These are phyloP conservation scores for Eilema griseolum DNA, from an alignment of 2,888 invertebrate species.

Conservation along the genomic window DNA sequence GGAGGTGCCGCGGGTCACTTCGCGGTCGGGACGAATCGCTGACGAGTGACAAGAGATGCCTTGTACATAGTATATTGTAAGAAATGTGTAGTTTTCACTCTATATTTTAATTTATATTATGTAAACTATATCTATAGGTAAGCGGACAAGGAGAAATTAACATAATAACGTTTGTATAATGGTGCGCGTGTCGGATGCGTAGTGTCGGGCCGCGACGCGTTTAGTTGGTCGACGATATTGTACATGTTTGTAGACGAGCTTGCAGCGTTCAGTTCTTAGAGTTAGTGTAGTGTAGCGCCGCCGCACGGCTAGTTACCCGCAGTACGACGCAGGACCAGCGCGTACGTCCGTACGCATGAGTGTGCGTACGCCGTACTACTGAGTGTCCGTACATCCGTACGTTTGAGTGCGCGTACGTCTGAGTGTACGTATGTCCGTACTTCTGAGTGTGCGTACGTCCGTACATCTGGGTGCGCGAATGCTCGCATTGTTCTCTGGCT, in stretches of 20 bases:
- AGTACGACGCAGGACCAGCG: constrained; percentile 48
- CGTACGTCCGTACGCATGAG: too few species aligned
- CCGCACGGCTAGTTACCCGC: constrained; percentile 70
- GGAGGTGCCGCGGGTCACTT: constrained; percentile 22
- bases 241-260: constrained; percentile 77
- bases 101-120: constrained; percentile 83
- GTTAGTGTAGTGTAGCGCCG: constrained; percentile 53
- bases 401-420: neutral
- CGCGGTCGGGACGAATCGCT: constrained; percentile 54
- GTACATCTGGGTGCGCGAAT: neutral
- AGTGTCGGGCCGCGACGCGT: constrained; percentile 61
- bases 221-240: constrained; percentile 69
- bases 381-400: too few species aligned
- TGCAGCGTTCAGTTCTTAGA: constrained; percentile 77
- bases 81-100: constrained; percentile 84
- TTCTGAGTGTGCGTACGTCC: constrained; percentile 14
- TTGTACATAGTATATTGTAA: constrained; percentile 83
- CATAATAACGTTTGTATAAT: constrained; percentile 71
- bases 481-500: neutral
- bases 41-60: constrained; percentile 76
- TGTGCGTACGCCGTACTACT: too few species aligned
- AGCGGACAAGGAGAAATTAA: constrained; percentile 74
- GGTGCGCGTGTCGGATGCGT: constrained; percentile 51
- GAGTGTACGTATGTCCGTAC: constrained; percentile 5
- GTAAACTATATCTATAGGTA: constrained; percentile 83